Evolutionary conservation across 1,140 invertebrate genomes (phyloP).

Genomic region (Melitaea cinxia): DNA sequence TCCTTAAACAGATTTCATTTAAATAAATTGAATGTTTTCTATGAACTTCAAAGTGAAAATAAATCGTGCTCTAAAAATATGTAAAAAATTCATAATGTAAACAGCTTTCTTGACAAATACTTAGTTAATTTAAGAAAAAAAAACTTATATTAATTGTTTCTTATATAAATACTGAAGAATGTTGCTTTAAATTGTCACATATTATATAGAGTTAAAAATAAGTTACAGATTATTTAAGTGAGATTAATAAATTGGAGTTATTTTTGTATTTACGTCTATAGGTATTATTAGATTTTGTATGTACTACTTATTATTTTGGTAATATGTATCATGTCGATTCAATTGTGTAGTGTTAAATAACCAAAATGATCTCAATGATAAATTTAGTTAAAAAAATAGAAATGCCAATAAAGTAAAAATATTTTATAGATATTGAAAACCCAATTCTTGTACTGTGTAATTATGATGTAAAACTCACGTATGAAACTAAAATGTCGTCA

Average conservation of each 20-base stretch:
- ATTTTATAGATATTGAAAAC: conserved; percentile 13
- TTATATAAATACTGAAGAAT: conserved; percentile 28
- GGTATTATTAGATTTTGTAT: conserved; percentile 49
- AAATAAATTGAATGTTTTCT: too few relatives aligned
- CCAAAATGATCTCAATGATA: conserved; percentile 55
- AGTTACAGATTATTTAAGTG: conserved; percentile 54
- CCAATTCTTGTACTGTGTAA: conserved; percentile 17
- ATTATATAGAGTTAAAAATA: conserved; percentile 39
- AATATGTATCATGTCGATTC: conserved; percentile 39
- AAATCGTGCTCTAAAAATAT: neutral
- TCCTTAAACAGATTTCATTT: too few relatives aligned
- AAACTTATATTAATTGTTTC: conserved; percentile 12
- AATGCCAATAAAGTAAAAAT: conserved; percentile 26
- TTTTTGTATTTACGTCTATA: conserved; percentile 55
- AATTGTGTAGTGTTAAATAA: conserved; percentile 44
- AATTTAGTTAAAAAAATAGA: conserved; percentile 46
- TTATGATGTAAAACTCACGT: conserved; percentile 11
- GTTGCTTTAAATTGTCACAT: conserved; percentile 44
- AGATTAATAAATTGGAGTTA: conserved; percentile 56
- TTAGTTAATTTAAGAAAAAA: conserved; percentile 7
- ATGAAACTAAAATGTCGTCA: conserved; percentile 22
- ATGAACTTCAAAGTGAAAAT: conserved; percentile 1
- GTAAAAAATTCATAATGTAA: neutral
- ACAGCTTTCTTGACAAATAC: conserved; percentile 3
- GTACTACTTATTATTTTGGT: conserved; percentile 40